phyloP scores from a whole-genome alignment of 37 sponge, comb jelly and placozoan genomes.

The Halisarca cf. caerulea region DNA sequence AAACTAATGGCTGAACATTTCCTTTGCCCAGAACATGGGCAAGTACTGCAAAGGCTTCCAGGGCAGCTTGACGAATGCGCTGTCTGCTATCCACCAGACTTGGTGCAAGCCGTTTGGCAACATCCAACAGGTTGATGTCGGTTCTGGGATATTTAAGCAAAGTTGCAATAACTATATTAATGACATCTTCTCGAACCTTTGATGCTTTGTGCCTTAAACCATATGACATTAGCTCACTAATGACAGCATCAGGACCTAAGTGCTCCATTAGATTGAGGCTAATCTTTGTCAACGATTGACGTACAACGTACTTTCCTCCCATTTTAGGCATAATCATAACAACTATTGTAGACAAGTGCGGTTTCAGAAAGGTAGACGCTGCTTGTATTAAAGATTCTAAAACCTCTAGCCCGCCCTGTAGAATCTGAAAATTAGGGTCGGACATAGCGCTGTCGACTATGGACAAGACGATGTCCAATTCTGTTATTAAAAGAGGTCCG shows the following conservation, averaged over 20 bases:
- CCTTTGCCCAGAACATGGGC: slow-evolving; percentile 45
- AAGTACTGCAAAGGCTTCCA: slow-evolving; percentile 72
- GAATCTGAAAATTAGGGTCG: slow-evolving; percentile 74
- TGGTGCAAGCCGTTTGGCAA: slow-evolving; percentile 55
- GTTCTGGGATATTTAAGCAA: slow-evolving; percentile 56
- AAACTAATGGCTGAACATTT: slow-evolving; percentile 28
- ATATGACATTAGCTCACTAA: slow-evolving; percentile 39
- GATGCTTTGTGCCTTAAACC: slow-evolving; percentile 51
- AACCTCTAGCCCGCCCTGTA: slow-evolving; percentile 64
- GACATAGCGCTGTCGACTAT: slow-evolving; percentile 37
- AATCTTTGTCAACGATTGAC: slow-evolving; percentile 61
- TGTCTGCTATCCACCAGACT: slow-evolving; percentile 59
- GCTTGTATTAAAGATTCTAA: slow-evolving; percentile 20
- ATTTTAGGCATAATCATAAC: slow-evolving; percentile 38
- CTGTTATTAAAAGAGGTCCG: too few species aligned
- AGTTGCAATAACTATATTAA: slow-evolving; percentile 70
- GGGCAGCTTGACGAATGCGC: slow-evolving; percentile 74
- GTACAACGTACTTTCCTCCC: slow-evolving; percentile 66
- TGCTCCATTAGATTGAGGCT: slow-evolving; percentile 59
- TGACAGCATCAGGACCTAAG: slow-evolving; percentile 40
- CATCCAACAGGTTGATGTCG: slow-evolving; percentile 44
- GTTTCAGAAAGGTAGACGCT: background rate
- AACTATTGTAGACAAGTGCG: slow-evolving; percentile 33
- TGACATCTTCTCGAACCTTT: slow-evolving; percentile 73
- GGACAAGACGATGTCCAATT: slow-evolving; percentile 22